Percentiles rank a stretch among this genome's conserved stretches.
Conservation (phyloP, 2,113 vertebrate species). For the Martes martes region DNA sequence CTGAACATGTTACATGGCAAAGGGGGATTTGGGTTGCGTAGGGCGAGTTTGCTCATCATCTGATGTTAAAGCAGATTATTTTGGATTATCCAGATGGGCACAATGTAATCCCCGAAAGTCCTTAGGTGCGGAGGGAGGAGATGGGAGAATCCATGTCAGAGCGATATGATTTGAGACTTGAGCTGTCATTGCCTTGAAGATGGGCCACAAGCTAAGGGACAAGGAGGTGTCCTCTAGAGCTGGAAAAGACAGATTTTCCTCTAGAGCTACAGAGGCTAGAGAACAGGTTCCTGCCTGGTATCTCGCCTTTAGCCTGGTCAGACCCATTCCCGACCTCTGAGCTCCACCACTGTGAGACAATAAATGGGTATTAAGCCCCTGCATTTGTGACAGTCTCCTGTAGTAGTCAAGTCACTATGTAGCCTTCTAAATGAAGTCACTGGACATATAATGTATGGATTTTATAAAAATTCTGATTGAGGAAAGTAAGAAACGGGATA, state of each 20-base stretch:
- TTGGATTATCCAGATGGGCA: not conserved
- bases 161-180: not conserved
- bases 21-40: not conserved
- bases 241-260: not conserved
- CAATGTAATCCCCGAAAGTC: not conserved
- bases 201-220: not conserved
- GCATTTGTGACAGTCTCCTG: not conserved
- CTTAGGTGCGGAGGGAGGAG: not conserved
- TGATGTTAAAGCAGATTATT: not conserved
- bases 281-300: not conserved
- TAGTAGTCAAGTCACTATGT: not conserved
- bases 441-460: not conserved
- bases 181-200: not conserved
- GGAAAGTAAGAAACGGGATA: not conserved
- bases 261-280: not conserved
- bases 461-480: not conserved
- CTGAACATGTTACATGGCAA: not conserved
- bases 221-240: fast-evolving
- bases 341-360: not conserved
- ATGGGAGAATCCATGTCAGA: not conserved
- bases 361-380: not conserved
- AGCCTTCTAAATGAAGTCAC: not conserved
- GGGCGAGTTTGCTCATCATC: not conserved
- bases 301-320: not conserved
- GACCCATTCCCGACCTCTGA: not conserved